A percentile compares a stretch with the other conserved stretches of the same genome.
Conservation (phyloP, 2,113 vertebrate species). For the Amia ocellicauda region DNA sequence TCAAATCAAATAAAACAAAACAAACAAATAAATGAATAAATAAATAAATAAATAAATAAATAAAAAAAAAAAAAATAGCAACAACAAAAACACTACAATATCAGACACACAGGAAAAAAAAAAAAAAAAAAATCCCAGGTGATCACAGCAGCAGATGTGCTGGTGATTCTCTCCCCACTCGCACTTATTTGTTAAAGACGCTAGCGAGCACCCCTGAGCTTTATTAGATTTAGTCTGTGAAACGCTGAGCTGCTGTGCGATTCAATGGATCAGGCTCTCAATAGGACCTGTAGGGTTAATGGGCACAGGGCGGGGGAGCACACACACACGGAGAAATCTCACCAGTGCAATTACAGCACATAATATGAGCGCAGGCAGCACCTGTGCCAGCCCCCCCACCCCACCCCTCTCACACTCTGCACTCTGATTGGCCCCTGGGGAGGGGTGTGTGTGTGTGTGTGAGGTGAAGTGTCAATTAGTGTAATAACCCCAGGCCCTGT, state of each 20-base stretch:
- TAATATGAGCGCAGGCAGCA: conserved; percentile 63
- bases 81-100: too few relatives aligned
- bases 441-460: conserved; percentile 51
- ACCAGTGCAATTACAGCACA: conserved; percentile 68
- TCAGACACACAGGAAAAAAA: too few relatives aligned
- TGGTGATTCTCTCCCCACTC: conserved; percentile 42
- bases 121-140: too few relatives aligned
- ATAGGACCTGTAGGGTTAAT: conserved; percentile 74
- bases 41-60: too few relatives aligned
- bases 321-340: conserved; percentile 65
- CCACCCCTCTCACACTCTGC: conserved; percentile 40
- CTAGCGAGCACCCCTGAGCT: conserved; percentile 54
- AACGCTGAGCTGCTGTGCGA: conserved; percentile 57
- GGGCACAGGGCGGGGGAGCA: conserved; percentile 54
- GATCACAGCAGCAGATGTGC: neutral
- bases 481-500: conserved; percentile 70
- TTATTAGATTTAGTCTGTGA: conserved; percentile 64
- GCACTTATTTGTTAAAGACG: conserved; percentile 62
- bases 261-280: conserved; percentile 63
- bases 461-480: conserved; percentile 75
- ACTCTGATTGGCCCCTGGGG: conserved; percentile 70
- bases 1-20: too few relatives aligned
- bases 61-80: too few relatives aligned
- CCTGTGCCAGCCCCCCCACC: conserved; percentile 59
- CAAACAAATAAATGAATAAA: too few relatives aligned